Evolutionary conservation across 2,113 vertebrate species (phyloP), one percentile per base, ranked within the genome.

Genomic region (Genyomyrus donnyi): DNA sequence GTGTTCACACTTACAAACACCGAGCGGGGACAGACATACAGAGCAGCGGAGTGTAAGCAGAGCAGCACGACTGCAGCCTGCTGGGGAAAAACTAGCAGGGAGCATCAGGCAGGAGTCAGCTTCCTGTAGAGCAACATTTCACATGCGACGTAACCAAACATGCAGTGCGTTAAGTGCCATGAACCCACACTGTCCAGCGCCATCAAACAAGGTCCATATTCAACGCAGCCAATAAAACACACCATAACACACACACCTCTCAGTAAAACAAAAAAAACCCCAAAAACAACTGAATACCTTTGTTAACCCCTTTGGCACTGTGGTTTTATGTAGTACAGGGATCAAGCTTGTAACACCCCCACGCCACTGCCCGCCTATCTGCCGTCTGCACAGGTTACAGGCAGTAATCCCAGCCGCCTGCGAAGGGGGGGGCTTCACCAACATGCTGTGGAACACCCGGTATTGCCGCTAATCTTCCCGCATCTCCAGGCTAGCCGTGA

Each of bases 401-500:
- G 98, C 97, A 96, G 97, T 98, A 98, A 98, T 98, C 97, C 97
- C 97, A 97, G 97, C 97, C 97, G 97, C 97, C 95, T 97, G 95
- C 96, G 98, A 98, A 99, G 98, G 93, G 21, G n/a, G 95, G 98
- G 98, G 97, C 97, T 97, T 97, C 97, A 97, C 96, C 96, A 96
- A 98, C 97, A 97, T 97, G 97, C 96, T 92, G 94, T 95, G 95
- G 97, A 97, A 97, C 97, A 95, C 96, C 97, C 97, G 98, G 98
- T 99, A 98, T 98, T 98, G 97, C 97, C 96, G 96, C 96, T 98
- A 99, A 98, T 98, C 97, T 98, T 2, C 97, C 95, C 96, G 96
- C 98, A 99, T 99, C 98, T 99, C 97, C 96, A 97, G 97, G 97
- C 97, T 97, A 97, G 97, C 97, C 96, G 97, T 99, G 98, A 99